Conservation (phyloP, 2,888 invertebrate genomes). For the Junonia oenone region DNA sequence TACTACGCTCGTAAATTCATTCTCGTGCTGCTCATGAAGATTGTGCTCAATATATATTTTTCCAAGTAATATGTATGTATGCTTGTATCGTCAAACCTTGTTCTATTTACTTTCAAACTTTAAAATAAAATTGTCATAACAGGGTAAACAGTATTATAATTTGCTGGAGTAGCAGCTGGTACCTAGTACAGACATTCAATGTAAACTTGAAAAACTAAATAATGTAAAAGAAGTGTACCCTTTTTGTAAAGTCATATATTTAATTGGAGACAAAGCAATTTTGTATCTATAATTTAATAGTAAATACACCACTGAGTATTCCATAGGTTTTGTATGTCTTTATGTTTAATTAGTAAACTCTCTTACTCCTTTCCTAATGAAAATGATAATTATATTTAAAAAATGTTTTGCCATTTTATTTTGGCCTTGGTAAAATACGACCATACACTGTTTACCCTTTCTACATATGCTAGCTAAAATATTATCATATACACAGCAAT, state of each 20-base stretch:
- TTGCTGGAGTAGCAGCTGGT: background rate
- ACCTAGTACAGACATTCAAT: background rate
- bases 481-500: background rate
- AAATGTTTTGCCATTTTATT: background rate
- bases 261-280: no score
- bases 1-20: conserved; percentile 19
- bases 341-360: no score
- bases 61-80: background rate
- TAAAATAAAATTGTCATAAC: background rate
- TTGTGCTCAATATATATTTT: conserved; percentile 10
- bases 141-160: background rate
- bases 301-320: no score
- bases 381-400: no score
- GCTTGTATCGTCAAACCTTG: background rate
- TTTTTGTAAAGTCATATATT: no score
- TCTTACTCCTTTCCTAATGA: no score
- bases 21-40: conserved; percentile 22
- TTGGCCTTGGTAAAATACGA: no score
- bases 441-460: background rate
- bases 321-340: no score
- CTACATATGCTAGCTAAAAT: background rate
- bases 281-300: no score
- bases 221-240: background rate
- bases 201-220: background rate
- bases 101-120: background rate